Conservation (phyloP, 2,888 invertebrate species). For the Ennomos fuscantarius region DNA sequence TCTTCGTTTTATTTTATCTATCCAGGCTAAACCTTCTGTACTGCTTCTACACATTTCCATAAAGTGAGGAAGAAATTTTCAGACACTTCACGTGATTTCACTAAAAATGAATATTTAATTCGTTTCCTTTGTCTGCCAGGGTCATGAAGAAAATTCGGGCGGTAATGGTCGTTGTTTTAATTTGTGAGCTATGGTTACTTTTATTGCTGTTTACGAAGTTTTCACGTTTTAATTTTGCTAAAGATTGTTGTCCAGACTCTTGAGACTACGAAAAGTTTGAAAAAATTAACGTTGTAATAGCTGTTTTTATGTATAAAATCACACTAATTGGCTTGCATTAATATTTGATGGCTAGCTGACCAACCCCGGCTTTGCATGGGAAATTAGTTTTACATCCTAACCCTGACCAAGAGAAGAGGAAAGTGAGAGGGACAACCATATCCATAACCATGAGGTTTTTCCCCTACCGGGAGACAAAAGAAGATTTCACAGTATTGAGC, state of each 20-base stretch:
- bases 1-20: too few relatives aligned
- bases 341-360: too few relatives aligned
- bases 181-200: conserved; percentile 29
- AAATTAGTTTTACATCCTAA: too few relatives aligned
- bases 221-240: conserved; percentile 18
- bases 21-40: not conserved
- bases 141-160: conserved; percentile 29
- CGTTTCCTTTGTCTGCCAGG: conserved; percentile 42
- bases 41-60: conserved; percentile 4
- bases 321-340: too few relatives aligned
- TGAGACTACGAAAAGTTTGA: not conserved
- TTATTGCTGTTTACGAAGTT: conserved; percentile 32
- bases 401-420: too few relatives aligned
- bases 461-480: too few relatives aligned
- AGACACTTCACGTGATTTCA: conserved; percentile 50
- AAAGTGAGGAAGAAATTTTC: conserved; percentile 34
- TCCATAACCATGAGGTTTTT: too few relatives aligned
- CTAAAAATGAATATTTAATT: conserved; percentile 55
- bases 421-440: too few relatives aligned
- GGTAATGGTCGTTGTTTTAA: conserved; percentile 26
- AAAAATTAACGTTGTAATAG: not conserved
- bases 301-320: not conserved
- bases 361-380: too few relatives aligned
- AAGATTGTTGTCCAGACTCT: conserved; percentile 13
- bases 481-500: too few relatives aligned